A percentile compares a stretch with the other conserved stretches of the same genome.
Evolutionary conservation across 2,797 vertebrate species (phyloP).

Genomic region (Selene dorsalis): DNA sequence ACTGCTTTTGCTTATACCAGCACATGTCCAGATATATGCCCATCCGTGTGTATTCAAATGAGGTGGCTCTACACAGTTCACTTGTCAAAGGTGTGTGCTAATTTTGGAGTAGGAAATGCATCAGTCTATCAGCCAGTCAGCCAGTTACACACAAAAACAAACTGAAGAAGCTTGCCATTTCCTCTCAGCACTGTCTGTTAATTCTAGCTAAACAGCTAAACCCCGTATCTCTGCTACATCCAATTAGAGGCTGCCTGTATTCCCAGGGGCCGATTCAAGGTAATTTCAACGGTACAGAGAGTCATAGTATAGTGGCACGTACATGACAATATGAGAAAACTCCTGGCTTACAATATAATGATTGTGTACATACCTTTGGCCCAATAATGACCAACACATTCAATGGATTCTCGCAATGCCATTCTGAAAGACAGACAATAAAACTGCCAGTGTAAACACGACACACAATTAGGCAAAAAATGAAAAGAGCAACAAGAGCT

Average conservation of each 20-base stretch:
- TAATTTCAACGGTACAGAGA: conserved; percentile 34
- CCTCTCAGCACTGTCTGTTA: conserved; percentile 53
- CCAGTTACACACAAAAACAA: conserved; percentile 26
- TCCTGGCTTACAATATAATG: background rate
- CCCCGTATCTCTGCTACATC: conserved; percentile 74
- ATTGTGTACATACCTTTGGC: conserved; percentile 86
- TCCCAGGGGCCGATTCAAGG: conserved; percentile 41
- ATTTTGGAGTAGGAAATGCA: conserved; percentile 31
- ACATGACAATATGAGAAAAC: conserved; percentile 18
- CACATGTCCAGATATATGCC: conserved; percentile 37
- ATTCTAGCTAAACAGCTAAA: conserved; percentile 77
- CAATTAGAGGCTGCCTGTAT: conserved; percentile 70
- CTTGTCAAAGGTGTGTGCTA: conserved; percentile 38
- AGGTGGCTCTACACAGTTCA: conserved; percentile 43
- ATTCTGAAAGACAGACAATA: conserved; percentile 84
- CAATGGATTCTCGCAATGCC: conserved; percentile 87
- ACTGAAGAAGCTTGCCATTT: conserved; percentile 37
- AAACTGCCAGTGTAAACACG: conserved; percentile 7
- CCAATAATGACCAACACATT: conserved; percentile 91
- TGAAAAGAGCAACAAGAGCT: background rate
- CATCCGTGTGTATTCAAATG: conserved; percentile 35
- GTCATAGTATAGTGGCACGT: conserved; percentile 4
- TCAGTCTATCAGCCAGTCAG: conserved; percentile 25
- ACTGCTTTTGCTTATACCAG: conserved; percentile 26
- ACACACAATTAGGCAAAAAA: background rate